A percentile compares a stretch with the other conserved stretches of the same genome.
Evolutionary conservation across 1,140 invertebrate genomes (phyloP).

Genomic region (Magallana gigas): DNA sequence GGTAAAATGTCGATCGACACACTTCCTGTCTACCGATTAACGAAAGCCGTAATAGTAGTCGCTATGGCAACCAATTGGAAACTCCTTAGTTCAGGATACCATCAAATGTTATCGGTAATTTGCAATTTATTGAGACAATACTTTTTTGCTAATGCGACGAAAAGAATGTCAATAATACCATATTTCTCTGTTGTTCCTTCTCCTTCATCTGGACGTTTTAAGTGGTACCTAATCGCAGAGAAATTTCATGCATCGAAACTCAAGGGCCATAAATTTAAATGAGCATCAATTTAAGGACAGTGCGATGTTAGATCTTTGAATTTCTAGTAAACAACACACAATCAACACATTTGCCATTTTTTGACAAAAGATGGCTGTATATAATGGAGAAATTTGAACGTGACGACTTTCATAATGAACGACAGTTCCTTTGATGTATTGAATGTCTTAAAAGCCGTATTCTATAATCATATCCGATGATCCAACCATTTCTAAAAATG

Average conservation of each 20-base stretch:
- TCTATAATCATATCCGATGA: too few relatives aligned
- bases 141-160: conserved; percentile 31
- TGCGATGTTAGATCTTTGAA: neutral
- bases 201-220: conserved; percentile 1
- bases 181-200: conserved; percentile 8
- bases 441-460: too few relatives aligned
- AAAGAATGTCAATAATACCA: conserved; percentile 40
- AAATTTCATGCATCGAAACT: conserved; percentile 1
- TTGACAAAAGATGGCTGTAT: too few relatives aligned
- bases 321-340: neutral
- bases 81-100: conserved; percentile 16
- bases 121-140: conserved; percentile 31
- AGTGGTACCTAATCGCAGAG: neutral
- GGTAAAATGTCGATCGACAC: conserved; percentile 27
- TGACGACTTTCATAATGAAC: too few relatives aligned
- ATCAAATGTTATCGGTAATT: conserved; percentile 38
- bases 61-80: conserved; percentile 25
- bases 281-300: neutral
- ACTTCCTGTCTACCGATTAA: conserved; percentile 30
- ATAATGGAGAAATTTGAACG: too few relatives aligned
- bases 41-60: conserved; percentile 10
- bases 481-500: too few relatives aligned
- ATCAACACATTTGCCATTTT: neutral
- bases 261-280: conserved; percentile 2
- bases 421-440: too few relatives aligned